A percentile compares a stretch with the other conserved stretches of the same genome.
Evolutionary conservation across 2,797 vertebrate genomes (phyloP).

Genomic region (Rallus crepitans): DNA sequence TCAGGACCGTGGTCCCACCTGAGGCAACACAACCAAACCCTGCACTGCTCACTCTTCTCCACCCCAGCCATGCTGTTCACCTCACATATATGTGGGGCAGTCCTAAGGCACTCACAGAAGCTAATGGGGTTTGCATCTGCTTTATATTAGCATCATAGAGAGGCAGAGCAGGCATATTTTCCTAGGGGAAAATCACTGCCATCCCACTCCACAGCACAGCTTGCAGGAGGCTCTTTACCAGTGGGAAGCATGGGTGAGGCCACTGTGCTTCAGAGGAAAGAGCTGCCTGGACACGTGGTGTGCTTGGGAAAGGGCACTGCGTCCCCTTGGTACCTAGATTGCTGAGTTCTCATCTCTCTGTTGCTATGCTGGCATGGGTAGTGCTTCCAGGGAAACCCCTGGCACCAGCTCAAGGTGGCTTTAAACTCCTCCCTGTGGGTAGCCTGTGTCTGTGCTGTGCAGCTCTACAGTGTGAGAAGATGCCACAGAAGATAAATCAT

Average conservation of each 20-base stretch:
- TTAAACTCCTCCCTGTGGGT: neutral
- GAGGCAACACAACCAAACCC: neutral
- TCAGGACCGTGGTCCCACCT: fast-evolving
- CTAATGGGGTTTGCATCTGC: neutral
- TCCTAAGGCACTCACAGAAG: neutral
- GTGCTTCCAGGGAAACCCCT: neutral
- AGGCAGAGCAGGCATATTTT: neutral
- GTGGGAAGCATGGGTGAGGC: fast-evolving
- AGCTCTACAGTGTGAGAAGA: fast-evolving
- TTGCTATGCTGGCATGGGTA: neutral
- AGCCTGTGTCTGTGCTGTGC: neutral
- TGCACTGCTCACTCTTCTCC: neutral
- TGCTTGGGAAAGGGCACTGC: neutral
- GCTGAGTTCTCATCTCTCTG: neutral
- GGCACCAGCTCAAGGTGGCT: neutral
- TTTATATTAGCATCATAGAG: neutral
- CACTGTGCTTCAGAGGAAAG: neutral
- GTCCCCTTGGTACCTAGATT: fast-evolving
- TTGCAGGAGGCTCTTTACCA: neutral
- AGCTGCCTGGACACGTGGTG: neutral
- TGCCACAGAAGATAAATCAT: neutral
- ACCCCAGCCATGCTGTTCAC: neutral
- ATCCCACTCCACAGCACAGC: neutral
- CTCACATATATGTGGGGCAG: neutral
- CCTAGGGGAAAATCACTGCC: neutral